Conservation (phyloP, 1,140 invertebrate genomes). For the Sminthurinus signatus region DNA sequence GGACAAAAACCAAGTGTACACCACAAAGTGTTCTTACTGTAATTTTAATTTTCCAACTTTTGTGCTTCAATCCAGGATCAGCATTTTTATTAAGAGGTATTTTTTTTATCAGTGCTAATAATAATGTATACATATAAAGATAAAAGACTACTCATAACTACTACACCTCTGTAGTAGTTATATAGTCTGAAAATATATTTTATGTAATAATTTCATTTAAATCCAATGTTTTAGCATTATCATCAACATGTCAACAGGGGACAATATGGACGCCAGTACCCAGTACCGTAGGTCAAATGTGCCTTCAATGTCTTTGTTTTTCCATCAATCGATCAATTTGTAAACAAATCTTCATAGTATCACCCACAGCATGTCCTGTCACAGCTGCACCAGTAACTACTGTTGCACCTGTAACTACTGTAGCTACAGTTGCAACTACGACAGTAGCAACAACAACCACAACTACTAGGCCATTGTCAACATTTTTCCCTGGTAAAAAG, state of each 20-base stretch:
- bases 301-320: slow-evolving; percentile 26
- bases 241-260: slow-evolving; percentile 12
- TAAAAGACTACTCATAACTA: background rate
- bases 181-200: too few species aligned
- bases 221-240: slow-evolving; percentile 8
- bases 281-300: slow-evolving; percentile 15
- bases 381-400: background rate
- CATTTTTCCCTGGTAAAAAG: too few species aligned
- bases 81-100: background rate
- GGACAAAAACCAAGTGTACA: too few species aligned
- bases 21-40: too few species aligned
- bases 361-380: background rate
- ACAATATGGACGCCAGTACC: slow-evolving; percentile 17
- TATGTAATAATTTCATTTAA: background rate
- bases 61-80: background rate
- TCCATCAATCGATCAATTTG: slow-evolving; percentile 18
- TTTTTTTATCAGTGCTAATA: too few species aligned
- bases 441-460: too few species aligned
- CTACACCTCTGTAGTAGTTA: too few species aligned
- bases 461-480: too few species aligned
- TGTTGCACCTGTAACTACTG: background rate
- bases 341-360: slow-evolving; percentile 12
- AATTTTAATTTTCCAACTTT: background rate
- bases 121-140: background rate
- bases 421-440: too few species aligned